Conservation (phyloP, 1,140 invertebrate species). For the Sogatella furcifera region DNA sequence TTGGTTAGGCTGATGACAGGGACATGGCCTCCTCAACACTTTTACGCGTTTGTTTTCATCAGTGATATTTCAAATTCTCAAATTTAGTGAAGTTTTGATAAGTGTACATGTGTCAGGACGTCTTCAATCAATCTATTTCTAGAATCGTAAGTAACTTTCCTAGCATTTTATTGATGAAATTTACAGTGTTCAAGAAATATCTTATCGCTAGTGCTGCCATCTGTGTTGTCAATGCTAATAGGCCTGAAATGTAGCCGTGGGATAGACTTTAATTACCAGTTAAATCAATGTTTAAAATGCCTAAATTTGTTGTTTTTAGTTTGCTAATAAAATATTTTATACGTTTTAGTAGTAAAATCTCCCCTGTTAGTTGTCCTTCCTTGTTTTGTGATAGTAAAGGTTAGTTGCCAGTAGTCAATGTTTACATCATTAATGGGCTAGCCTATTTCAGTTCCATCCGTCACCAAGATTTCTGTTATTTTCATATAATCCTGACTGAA, state of each 20-base stretch:
- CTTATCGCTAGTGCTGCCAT: slow-evolving; percentile 38
- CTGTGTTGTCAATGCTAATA: slow-evolving; percentile 59
- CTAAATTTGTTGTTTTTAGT: neutral
- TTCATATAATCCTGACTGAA: too few relatives aligned
- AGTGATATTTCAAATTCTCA: too few relatives aligned
- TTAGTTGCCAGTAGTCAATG: slow-evolving; percentile 28
- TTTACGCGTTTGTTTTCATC: neutral
- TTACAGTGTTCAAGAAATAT: slow-evolving; percentile 7
- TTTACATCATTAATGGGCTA: slow-evolving; percentile 34
- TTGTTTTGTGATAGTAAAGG: neutral
- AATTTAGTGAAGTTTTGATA: too few relatives aligned
- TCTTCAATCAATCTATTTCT: too few relatives aligned
- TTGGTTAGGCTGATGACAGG: slow-evolving; percentile 37
- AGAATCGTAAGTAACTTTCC: too few relatives aligned
- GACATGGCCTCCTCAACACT: slow-evolving; percentile 10
- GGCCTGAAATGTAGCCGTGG: slow-evolving; percentile 27
- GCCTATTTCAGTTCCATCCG: slow-evolving; percentile 23
- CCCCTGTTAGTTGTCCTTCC: neutral
- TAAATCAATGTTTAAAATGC: slow-evolving; percentile 16
- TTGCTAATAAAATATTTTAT: neutral
- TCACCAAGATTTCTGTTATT: slow-evolving; percentile 5
- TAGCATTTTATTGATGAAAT: neutral
- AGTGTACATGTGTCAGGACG: too few relatives aligned
- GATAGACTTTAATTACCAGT: slow-evolving; percentile 22
- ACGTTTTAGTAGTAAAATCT: neutral